Base-by-base conservation (phyloP, 1,140 invertebrate species). In the Lasaia peninsularis region DNA sequence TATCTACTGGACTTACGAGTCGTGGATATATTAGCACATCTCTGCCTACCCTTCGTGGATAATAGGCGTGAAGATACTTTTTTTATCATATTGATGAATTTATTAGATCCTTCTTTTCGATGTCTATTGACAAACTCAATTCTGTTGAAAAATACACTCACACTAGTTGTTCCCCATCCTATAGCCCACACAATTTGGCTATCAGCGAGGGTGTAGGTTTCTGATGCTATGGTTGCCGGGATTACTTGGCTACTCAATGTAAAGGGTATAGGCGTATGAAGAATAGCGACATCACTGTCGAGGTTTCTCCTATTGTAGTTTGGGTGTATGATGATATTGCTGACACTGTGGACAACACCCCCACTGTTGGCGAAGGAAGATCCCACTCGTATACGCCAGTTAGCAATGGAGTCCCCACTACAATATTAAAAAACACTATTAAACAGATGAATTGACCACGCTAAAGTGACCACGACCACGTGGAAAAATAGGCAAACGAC, bases 281-380 rank as follows among this genome's bases (percentile, higher is more conserved):
- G n/a, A 3, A 94, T 52, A 0, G 91, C 91, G 10, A 94, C 89
- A 52, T 94, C 93, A 59, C 92, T 90, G 55, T 92, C 85, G 0
- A 62, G 11, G 3, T 54, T 60, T 0, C n/a, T 3, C 1, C 2
- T 1, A 20, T 63, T 55, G 55, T 64, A 81, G 1, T 51, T 37
- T 1, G 66, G 58, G 40, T 81, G 72, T 6, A 65, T 55, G 7
- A 72, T 63, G 3, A 84, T 57, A 0, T 33, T 51, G 18, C 28
- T 53, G 20, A 48, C 28, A 32, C 49, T 67, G 32, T 66, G 57
- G 2, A 77, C 52, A 5, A 54, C 9, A 20, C 78, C 78, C 21
- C 75, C 75, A 16, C 64, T 73, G 60, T 71, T 67, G 6, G 65
- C 65, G 24, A 52, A 48, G 2, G 70, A 56, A 10, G 75, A 75